Conservation (phyloP, 2,888 invertebrate genomes). For the Timema cristinae region DNA sequence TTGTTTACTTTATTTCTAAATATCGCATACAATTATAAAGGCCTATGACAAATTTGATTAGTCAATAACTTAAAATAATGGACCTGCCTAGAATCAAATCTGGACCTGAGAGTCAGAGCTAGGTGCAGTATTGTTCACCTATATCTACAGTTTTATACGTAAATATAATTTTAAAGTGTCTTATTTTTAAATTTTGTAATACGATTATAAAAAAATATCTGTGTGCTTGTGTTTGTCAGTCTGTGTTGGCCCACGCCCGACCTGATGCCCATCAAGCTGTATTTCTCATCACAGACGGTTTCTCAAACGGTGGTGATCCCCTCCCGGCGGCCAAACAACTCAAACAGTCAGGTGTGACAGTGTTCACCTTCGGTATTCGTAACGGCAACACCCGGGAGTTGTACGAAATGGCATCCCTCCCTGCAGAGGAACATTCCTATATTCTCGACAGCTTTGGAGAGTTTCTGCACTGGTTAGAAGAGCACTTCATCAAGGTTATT, state of each 20-base stretch:
- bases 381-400: conserved; percentile 62
- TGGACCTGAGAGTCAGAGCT: too few relatives aligned
- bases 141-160: too few relatives aligned
- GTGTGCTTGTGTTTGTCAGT: conserved; percentile 7
- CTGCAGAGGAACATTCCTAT: conserved; percentile 60
- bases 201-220: too few relatives aligned
- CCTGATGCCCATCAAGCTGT: conserved; percentile 54
- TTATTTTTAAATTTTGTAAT: too few relatives aligned
- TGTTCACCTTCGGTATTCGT: conserved; percentile 56
- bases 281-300: conserved; percentile 67
- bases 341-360: conserved; percentile 46
- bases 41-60: too few relatives aligned
- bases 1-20: too few relatives aligned
- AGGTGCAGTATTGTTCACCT: too few relatives aligned
- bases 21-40: too few relatives aligned
- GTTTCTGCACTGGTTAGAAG: conserved; percentile 62
- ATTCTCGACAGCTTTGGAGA: conserved; percentile 63
- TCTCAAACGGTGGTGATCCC: conserved; percentile 66
- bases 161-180: too few relatives aligned
- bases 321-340: conserved; percentile 55
- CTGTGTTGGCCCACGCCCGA: conserved; percentile 39
- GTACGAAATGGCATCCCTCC: conserved; percentile 59
- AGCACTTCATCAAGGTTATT: conserved; percentile 61
- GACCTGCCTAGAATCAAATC: too few relatives aligned
- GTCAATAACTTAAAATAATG: too few relatives aligned